These are phyloP conservation scores for Meandrusa payeni DNA, from an alignment of 2,888 invertebrate species.

Conservation along the genomic window DNA sequence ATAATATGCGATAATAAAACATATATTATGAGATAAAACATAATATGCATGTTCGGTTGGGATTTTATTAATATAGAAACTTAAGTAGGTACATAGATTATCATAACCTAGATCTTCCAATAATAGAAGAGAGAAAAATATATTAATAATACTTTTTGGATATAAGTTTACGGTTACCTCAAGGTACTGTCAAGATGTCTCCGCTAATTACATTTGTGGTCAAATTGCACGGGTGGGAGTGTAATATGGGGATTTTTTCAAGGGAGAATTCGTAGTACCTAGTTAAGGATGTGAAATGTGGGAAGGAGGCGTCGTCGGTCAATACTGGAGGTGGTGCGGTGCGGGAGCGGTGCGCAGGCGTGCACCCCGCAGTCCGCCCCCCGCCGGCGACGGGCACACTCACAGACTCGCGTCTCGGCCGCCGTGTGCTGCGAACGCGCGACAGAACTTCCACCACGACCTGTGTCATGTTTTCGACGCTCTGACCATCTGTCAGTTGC, in stretches of 20 bases:
- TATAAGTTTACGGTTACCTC: too few relatives aligned
- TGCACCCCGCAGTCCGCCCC: conserved; percentile 40
- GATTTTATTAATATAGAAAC: too few relatives aligned
- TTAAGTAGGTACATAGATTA: too few relatives aligned
- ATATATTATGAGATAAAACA: too few relatives aligned
- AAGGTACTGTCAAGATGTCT: conserved; percentile 17
- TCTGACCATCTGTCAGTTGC: conserved; percentile 55
- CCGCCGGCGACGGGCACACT: conserved; percentile 56
- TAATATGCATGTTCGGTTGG: too few relatives aligned
- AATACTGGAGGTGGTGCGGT: conserved; percentile 77
- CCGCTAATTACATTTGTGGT: conserved; percentile 36
- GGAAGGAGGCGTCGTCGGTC: conserved; percentile 79
- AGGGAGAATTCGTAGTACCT: conserved; percentile 73
- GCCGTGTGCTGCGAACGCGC: conserved; percentile 75
- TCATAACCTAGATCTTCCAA: too few relatives aligned
- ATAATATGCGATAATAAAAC: too few relatives aligned
- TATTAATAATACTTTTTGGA: too few relatives aligned
- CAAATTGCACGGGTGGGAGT: conserved; percentile 65
- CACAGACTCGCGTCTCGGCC: conserved; percentile 77
- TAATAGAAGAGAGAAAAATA: too few relatives aligned
- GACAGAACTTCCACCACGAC: conserved; percentile 56
- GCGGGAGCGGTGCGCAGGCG: conserved; percentile 51
- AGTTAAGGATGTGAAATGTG: conserved; percentile 78
- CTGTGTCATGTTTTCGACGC: conserved; percentile 78
- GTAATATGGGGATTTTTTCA: conserved; percentile 74